phyloP scores from a whole-genome alignment of 2,113 vertebrate species.

The Ceyx margarethae region DNA sequence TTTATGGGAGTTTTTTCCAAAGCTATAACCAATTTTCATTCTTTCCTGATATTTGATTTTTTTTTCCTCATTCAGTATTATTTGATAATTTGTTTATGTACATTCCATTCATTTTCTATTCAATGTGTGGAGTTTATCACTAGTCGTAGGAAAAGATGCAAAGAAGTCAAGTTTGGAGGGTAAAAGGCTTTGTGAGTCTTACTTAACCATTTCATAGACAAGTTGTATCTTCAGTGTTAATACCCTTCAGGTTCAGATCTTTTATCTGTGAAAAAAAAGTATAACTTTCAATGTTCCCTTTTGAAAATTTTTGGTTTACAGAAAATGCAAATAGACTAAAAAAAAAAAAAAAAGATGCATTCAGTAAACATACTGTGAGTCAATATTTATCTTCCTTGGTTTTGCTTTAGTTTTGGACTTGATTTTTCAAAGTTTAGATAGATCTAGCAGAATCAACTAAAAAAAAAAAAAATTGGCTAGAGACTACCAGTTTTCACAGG shows the following conservation, averaged over 20 bases:
- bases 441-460: neutral
- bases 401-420: neutral
- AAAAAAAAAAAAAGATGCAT: neutral
- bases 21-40: neutral
- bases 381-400: neutral
- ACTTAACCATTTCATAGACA: neutral
- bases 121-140: neutral
- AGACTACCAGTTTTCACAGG: slow-evolving; percentile 45
- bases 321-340: neutral
- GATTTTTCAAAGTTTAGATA: neutral
- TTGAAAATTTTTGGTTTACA: neutral
- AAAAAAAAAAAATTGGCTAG: neutral
- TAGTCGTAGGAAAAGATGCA: neutral
- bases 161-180: neutral
- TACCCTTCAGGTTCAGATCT: neutral
- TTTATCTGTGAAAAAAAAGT: neutral
- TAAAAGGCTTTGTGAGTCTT: neutral
- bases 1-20: neutral
- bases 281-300: neutral
- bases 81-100: neutral
- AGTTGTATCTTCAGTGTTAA: neutral
- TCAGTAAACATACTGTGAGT: neutral
- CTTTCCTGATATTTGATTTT: neutral
- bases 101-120: neutral
- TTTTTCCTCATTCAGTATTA: neutral